Evolutionary conservation across 1,140 invertebrate genomes (phyloP).

Genomic region (Drosophila sproati): DNA sequence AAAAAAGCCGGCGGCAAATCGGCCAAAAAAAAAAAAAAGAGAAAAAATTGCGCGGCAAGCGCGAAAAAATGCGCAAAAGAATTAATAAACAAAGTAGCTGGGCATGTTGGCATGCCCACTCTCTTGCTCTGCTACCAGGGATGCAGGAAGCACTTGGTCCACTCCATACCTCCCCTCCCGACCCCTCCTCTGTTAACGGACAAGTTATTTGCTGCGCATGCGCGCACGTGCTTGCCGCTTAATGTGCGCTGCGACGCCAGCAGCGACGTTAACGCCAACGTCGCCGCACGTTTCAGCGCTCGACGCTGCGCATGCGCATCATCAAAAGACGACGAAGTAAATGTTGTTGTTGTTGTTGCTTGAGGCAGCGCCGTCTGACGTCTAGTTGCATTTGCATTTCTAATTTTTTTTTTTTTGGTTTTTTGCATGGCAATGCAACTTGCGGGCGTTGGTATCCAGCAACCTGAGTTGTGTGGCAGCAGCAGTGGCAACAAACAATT

Average conservation of each 20-base stretch:
- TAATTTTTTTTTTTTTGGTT: conserved; percentile 58
- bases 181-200: conserved; percentile 21
- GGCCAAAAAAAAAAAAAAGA: neutral
- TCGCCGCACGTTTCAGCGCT: conserved; percentile 73
- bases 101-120: conserved; percentile 71
- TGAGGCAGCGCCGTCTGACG: conserved; percentile 18
- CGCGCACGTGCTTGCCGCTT: conserved; percentile 78
- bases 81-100: conserved; percentile 81
- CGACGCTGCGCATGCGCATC: conserved; percentile 71
- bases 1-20: conserved; percentile 55
- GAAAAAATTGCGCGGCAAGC: conserved; percentile 56
- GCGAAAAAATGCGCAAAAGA: conserved; percentile 82
- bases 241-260: conserved; percentile 56
- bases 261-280: conserved; percentile 30
- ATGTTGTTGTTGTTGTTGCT: conserved; percentile 15
- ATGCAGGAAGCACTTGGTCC: conserved; percentile 33
- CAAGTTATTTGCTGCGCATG: conserved; percentile 80
- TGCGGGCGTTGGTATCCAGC: conserved; percentile 62
- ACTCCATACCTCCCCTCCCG: conserved; percentile 2
- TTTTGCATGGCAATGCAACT: conserved; percentile 44
- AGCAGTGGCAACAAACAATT: conserved; percentile 36
- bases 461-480: neutral
- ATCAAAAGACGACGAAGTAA: conserved; percentile 64
- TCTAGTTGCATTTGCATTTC: conserved; percentile 75
- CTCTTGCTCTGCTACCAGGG: conserved; percentile 29